Evolutionary conservation across 2,888 invertebrate genomes (phyloP), one percentile per base, ranked within the genome.

Genomic region (Exephanes ischioxanthus): DNA sequence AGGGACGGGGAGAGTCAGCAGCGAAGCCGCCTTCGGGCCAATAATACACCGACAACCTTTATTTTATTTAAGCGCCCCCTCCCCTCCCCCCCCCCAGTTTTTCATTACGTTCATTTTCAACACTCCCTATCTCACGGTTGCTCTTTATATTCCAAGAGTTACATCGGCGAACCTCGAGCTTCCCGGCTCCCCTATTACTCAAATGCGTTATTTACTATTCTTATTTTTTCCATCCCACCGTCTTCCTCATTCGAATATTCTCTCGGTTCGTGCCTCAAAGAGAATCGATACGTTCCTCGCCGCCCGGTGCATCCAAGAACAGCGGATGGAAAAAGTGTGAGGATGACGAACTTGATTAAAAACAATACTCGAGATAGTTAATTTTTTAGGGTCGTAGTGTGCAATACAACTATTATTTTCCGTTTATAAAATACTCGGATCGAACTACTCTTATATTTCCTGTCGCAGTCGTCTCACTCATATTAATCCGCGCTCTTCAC

Each of bases 171-270:
- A 68, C 76, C 70, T 72, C 78, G 85, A 83, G 72, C 85, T 48
- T 66, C 19, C 78, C 87, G 80, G 58, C 79, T 51, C 78, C 87
- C 84, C 84, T 85, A 85, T 89, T 85, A 83, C 90, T 90, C 91
- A 91, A 92, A 92, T 93, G 91, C 90, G 91, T 93, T 93, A 93
- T 93, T 93, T 93, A 92, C 90, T 91, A 90, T 92, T 91, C 91
- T 92, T 91, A 91, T 92, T 92, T 93, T 92, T 91, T 87, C 88
- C 87, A 88, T 84, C 83, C 72, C 26, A 58, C 66, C 83, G 72
- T 84, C 78, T 75, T 83, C 76, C 80, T 82, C 87, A 87, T 86
- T 86, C 86, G 80, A 86, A 85, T 77, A 85, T 82, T 61, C 68
- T 67, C 68, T 71, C 77, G 83, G 33, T 68, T 6, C 30, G 63